These are phyloP conservation scores for Rhinoptilus africanus DNA, from an alignment of 2,113 vertebrate genomes.

Conservation along the genomic window DNA sequence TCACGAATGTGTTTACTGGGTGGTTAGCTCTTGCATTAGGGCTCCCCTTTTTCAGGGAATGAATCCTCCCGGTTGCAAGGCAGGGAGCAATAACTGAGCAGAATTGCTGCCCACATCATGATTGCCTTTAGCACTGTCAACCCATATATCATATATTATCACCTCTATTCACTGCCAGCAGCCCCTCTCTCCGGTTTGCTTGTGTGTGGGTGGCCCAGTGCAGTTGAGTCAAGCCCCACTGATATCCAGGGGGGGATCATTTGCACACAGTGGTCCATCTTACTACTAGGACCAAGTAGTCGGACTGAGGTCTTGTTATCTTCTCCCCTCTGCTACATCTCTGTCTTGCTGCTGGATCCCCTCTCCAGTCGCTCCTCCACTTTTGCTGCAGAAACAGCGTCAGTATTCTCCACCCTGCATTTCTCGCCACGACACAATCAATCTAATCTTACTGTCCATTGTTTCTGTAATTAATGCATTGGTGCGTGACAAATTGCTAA, in stretches of 20 bases:
- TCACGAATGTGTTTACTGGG: neutral
- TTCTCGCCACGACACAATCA: neutral
- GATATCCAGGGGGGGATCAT: neutral
- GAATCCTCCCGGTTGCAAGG: neutral
- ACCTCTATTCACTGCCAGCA: neutral
- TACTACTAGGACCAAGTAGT: neutral
- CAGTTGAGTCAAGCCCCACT: neutral
- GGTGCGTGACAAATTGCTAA: neutral
- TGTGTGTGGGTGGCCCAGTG: neutral
- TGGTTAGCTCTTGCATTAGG: neutral
- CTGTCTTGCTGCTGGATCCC: neutral
- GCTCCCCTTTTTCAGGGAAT: neutral
- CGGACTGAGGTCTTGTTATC: neutral
- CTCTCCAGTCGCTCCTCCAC: neutral
- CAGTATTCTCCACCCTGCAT: neutral
- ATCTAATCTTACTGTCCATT: conserved; percentile 49
- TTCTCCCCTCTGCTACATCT: neutral
- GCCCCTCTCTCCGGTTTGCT: neutral
- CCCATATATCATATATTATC: neutral
- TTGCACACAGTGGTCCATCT: neutral
- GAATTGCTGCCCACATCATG: neutral
- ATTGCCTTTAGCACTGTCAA: neutral
- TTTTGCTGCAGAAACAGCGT: neutral
- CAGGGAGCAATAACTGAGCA: neutral
- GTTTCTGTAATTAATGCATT: conserved; percentile 53